Evolutionary conservation across 64 coral and sea anemone genomes (phyloP).

Genomic region (Porites lutea): DNA sequence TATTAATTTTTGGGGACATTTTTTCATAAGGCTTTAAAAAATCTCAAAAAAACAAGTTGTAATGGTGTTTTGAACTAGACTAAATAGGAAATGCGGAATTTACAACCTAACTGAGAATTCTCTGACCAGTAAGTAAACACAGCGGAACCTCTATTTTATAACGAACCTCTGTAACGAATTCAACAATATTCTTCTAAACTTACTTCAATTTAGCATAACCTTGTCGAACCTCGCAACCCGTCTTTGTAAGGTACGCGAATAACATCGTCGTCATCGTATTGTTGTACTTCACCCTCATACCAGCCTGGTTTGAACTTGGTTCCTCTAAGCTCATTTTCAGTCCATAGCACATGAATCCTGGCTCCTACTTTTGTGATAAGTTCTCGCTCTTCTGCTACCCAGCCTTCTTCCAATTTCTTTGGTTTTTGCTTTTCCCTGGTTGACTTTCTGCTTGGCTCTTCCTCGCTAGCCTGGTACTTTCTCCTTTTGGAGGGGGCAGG

Average conservation of each 20-base stretch:
- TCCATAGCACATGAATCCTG: constrained; percentile 52
- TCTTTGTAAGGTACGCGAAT: constrained; percentile 68
- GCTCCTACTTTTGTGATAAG: constrained; percentile 34
- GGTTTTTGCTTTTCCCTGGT: constrained; percentile 32
- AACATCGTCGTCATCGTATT: constrained; percentile 40
- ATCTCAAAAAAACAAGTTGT: no score
- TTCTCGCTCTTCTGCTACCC: constrained; percentile 37
- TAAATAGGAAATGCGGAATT: background rate
- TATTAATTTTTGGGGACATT: no score
- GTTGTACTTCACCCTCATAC: constrained; percentile 38
- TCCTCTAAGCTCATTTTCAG: constrained; percentile 55
- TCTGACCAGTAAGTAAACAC: no score
- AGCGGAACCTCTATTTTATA: background rate
- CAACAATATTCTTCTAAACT: constrained; percentile 36
- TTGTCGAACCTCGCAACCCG: constrained; percentile 21
- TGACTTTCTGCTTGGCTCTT: constrained; percentile 32
- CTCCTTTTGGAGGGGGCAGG: constrained; percentile 23
- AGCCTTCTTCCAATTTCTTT: constrained; percentile 37
- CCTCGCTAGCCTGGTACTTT: constrained; percentile 19
- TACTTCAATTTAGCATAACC: constrained; percentile 17
- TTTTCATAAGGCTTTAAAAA: no score
- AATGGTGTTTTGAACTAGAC: no score
- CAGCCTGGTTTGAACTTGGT: constrained; percentile 51
- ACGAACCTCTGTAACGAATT: constrained; percentile 3
- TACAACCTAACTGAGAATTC: no score